phyloP scores from a whole-genome alignment of 2,113 vertebrate genomes.

The Sprattus sprattus region DNA sequence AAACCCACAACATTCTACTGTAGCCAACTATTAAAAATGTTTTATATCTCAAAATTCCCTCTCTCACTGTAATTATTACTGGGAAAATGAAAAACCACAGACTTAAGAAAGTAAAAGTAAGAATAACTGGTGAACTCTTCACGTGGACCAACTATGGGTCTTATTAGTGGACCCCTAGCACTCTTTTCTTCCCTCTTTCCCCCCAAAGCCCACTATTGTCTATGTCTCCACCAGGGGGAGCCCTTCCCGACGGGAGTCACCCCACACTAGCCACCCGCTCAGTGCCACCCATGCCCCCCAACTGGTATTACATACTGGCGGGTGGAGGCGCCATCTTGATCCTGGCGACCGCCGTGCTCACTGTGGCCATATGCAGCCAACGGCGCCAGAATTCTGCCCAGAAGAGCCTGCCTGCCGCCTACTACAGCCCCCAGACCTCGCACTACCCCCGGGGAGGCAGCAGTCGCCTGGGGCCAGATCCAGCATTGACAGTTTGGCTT shows the following conservation, averaged over 20 bases:
- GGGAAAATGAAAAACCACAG: slow-evolving; percentile 5
- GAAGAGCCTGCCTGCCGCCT: slow-evolving; percentile 98
- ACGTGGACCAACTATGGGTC: slow-evolving; percentile 1
- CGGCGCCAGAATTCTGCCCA: slow-evolving; percentile 97
- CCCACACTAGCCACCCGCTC: slow-evolving; percentile 90
- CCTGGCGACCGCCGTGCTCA: slow-evolving; percentile 90
- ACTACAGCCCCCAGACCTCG: slow-evolving; percentile 95
- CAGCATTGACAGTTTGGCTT: slow-evolving; percentile 94
- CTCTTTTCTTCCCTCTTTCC: slow-evolving; percentile 64
- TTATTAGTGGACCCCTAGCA: background rate
- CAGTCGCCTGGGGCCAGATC: slow-evolving; percentile 80
- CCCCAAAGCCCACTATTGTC: slow-evolving; percentile 87
- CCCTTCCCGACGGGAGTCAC: slow-evolving; percentile 86
- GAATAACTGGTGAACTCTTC: slow-evolving; percentile 6
- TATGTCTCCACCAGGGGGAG: slow-evolving; percentile 98
- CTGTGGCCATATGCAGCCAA: slow-evolving; percentile 94
- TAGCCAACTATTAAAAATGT: background rate
- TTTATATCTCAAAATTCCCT: background rate
- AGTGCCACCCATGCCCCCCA: slow-evolving; percentile 96
- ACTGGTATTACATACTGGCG: slow-evolving; percentile 99
- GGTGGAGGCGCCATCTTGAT: slow-evolving; percentile 93
- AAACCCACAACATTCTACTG: background rate
- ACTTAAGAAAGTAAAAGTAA: background rate
- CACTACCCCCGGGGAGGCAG: slow-evolving; percentile 76
- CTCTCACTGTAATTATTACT: background rate